Base-by-base conservation (phyloP, 2,888 invertebrate genomes). In the Polia nebulosa region DNA sequence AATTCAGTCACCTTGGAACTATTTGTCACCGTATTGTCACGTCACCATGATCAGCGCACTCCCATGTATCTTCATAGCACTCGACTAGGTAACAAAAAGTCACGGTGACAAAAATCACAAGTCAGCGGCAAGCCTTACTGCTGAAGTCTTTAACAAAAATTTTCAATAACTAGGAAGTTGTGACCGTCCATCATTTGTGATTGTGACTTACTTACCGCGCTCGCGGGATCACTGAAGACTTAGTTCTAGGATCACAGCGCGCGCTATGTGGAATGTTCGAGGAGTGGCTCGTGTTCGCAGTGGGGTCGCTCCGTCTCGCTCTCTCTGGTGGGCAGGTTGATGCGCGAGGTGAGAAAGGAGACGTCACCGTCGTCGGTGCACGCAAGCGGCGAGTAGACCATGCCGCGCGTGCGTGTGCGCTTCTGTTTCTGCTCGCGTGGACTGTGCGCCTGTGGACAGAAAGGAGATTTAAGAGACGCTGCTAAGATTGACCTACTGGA, bases 251-350 rank as follows among this genome's bases (percentile, higher is more conserved):
- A 90, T 92, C 92, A 92, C 92, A 92, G 91, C 87, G 87, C 84
- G 84, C 86, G 91, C 89, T 95, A 94, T 88, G 94, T 93, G 90
- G 92, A 90, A 87, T 93, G 92, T 91, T 94, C 93, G 67, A 95
- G 89, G 47, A 95, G 89, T 25, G 94, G 88, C 70, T 92, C 90
- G 63, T 89, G 83, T 80, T 93, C 93, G 67, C 80, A 86, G 44
- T 81, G 85, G 53, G 84, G 84, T 78, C 64, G 70, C 53, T 76
- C 80, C 68, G 57, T 78, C 61, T 80, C 80, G 41, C 68, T 81
- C 63, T 87, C 87, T 75, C 75, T 62, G 22, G 83, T 79, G 27
- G 90, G 88, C 82, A 87, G 85, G 25, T 84, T 71, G 4, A 87
- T 87, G 69, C 87, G 89, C 45, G 91, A 76, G 13, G 89, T 82